Evolutionary conservation across 2,888 invertebrate species (phyloP), one percentile per base, ranked within the genome.

Genomic region (Harmothoe impar): DNA sequence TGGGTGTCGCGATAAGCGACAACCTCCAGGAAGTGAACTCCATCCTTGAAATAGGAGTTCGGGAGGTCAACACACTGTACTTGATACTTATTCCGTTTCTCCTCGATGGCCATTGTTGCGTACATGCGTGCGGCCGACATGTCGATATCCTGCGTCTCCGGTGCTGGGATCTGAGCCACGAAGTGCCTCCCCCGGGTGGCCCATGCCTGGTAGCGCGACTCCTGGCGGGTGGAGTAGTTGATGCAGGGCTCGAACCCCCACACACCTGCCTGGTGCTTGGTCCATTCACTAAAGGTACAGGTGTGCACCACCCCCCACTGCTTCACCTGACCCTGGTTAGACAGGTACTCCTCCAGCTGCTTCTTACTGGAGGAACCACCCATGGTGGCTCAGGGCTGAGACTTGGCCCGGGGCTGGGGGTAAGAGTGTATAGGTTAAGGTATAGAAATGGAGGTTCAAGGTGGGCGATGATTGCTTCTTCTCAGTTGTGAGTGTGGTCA

Each of bases 221-320:
- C 90, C 54, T 54, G 84, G 20, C 84, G 90, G 17, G 90, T 78
- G 51, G 90, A 51, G 90, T 90, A 90, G 81, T 90, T 90, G 33
- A 84, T 56, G n/a, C 72, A 33, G 33, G 90, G 90, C 17, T 90
- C 84, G 35, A 78, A 90, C n/a, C 90, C 90, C 90, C 90, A 90
- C 3, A 29, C 29, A 33, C 7, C 56, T 15, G 81, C 90, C 56
- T 90, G 77, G 33, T 52, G 84, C 35, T 90, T 90, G 54, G 78
- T 33, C 90, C 90, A 90, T 0, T 81, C 84, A n/a, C 31, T 54
- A n/a, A 90, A 81, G n/a, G 54, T 20, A 33, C 90, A 90, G 33
- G 33, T 52, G 77, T 84, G 35, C 10, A 81, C 56, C 7, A 54
- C 29, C 81, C 52, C 90, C 90, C 90, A 90, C 1, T 29, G 90